Evolutionary conservation across 1,140 invertebrate genomes (phyloP).

Genomic region (Trinorchestia longiramus): DNA sequence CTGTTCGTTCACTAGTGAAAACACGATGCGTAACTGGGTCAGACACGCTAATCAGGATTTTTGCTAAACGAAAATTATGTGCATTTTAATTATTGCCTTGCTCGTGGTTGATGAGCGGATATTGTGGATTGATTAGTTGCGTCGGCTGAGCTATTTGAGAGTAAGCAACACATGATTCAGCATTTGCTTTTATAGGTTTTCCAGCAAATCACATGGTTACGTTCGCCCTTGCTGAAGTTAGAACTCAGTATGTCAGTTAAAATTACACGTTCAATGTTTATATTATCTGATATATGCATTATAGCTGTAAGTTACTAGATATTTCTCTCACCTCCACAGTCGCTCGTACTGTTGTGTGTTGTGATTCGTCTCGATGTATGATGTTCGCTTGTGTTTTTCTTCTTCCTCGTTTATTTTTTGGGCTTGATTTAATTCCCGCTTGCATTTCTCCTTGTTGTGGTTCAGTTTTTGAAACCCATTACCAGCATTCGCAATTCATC

Average conservation of each 20-base stretch:
- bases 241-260: background rate
- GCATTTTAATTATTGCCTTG: background rate
- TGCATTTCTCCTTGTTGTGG: background rate
- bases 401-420: background rate
- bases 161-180: background rate
- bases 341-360: too few relatives aligned
- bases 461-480: background rate
- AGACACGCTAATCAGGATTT: background rate
- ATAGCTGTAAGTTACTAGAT: too few relatives aligned
- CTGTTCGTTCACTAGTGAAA: background rate
- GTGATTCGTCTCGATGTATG: too few relatives aligned
- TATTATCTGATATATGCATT: too few relatives aligned
- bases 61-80: background rate
- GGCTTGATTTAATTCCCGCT: background rate
- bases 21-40: background rate
- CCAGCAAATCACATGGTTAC: background rate
- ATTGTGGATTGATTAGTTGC: background rate
- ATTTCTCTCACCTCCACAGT: too few relatives aligned
- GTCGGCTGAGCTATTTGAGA: background rate
- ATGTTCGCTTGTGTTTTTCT: background rate
- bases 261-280: background rate
- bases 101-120: background rate
- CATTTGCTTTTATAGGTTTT: background rate
- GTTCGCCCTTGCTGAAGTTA: background rate
- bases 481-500: background rate